Evolutionary conservation across 2,113 vertebrate genomes (phyloP).

Genomic region (Grallaria varia): DNA sequence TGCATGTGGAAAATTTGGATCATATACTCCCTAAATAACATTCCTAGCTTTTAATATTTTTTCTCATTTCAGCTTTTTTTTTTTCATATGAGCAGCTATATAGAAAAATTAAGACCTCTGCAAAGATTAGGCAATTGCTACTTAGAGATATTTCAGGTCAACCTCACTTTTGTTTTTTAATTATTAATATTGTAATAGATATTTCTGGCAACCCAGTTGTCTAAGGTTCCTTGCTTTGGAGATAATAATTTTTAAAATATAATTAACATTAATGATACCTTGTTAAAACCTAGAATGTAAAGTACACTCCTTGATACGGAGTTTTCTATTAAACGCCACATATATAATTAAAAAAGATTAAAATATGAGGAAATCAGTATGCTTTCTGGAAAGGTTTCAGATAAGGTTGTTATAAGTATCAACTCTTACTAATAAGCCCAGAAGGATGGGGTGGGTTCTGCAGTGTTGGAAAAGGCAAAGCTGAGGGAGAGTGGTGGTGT

Average conservation of each 20-base stretch:
- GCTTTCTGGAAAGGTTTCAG: constrained; percentile 22
- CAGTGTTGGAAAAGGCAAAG: not conserved
- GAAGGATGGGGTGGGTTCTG: not conserved
- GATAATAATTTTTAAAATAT: constrained; percentile 45
- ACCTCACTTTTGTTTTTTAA: constrained; percentile 1
- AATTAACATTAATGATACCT: constrained; percentile 61
- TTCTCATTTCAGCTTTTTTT: not conserved
- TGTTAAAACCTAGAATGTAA: constrained; percentile 60
- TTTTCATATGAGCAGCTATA: not conserved
- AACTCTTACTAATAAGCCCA: constrained; percentile 15
- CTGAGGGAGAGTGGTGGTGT: not conserved
- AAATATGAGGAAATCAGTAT: constrained; percentile 13
- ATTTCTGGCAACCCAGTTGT: constrained; percentile 57
- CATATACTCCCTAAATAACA: not conserved
- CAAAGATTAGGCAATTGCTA: not conserved
- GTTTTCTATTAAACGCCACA: not conserved
- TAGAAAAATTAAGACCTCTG: not conserved
- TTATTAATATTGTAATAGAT: constrained; percentile 52
- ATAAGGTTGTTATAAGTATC: constrained; percentile 28
- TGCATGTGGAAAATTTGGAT: not conserved
- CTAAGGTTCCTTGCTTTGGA: constrained; percentile 34
- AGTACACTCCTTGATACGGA: not conserved
- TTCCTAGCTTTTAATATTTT: not conserved
- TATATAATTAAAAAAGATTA: constrained; percentile 25
- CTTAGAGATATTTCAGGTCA: constrained; percentile 16